phyloP scores from a whole-genome alignment of 2,888 invertebrate species.

The Empis livida region DNA sequence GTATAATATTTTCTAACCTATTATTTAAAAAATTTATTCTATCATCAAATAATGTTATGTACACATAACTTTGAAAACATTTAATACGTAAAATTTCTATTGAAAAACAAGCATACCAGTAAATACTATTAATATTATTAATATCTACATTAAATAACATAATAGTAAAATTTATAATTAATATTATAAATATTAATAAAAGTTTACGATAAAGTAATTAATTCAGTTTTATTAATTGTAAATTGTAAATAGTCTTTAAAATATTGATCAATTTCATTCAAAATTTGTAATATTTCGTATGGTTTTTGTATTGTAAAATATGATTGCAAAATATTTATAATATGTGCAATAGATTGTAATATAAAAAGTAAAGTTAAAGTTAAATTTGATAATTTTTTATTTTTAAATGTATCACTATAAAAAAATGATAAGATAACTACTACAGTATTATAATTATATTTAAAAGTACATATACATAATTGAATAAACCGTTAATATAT shows the following conservation, averaged over 20 bases:
- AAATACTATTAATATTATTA: slow-evolving; percentile 6
- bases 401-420: background rate
- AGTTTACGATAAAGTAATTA: slow-evolving; percentile 2
- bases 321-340: slow-evolving; percentile 17
- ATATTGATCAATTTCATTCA: slow-evolving; percentile 12
- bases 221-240: background rate
- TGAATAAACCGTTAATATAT: background rate
- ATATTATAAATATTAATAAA: background rate
- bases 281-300: slow-evolving; percentile 10
- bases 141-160: slow-evolving; percentile 2
- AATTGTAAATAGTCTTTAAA: slow-evolving; percentile 9
- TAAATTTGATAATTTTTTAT: slow-evolving; percentile 5
- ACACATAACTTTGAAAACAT: slow-evolving; percentile 19
- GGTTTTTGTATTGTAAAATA: slow-evolving; percentile 11
- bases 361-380: slow-evolving; percentile 15
- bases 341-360: slow-evolving; percentile 16
- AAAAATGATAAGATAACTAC: background rate
- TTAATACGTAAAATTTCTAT: slow-evolving; percentile 21
- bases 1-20: slow-evolving; percentile 9
- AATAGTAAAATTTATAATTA: slow-evolving; percentile 2
- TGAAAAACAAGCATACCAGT: slow-evolving; percentile 16
- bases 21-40: slow-evolving; percentile 11
- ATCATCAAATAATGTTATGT: slow-evolving; percentile 11
- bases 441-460: background rate
- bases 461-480: background rate